A percentile compares a stretch with the other conserved stretches of the same genome.
Evolutionary conservation across 2,888 invertebrate species (phyloP).

Genomic region (Aspidapion aeneum): DNA sequence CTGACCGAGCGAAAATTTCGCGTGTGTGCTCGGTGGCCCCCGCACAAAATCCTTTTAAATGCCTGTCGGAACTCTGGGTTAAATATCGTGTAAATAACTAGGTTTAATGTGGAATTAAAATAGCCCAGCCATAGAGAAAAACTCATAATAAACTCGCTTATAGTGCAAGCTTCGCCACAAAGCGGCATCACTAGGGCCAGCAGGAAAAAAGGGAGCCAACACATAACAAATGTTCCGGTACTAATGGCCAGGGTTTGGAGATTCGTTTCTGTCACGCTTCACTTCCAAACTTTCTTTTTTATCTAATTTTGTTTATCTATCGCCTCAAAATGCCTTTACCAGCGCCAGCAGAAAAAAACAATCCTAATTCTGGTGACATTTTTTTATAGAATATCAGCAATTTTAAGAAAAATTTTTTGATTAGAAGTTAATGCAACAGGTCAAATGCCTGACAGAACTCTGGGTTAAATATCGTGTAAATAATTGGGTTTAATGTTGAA

Average conservation of each 20-base stretch:
- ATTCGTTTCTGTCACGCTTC: constrained; percentile 89
- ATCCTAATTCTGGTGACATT: too few species aligned
- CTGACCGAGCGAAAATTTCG: constrained; percentile 45
- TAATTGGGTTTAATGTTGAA: constrained; percentile 85
- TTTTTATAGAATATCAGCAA: too few species aligned
- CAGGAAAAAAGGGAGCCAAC: constrained; percentile 90
- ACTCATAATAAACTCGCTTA: constrained; percentile 69
- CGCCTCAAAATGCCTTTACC: too few species aligned
- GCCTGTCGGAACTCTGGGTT: constrained; percentile 90
- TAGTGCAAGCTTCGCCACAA: constrained; percentile 64
- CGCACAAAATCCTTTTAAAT: constrained; percentile 82
- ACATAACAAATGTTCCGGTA: constrained; percentile 92
- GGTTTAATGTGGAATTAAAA: constrained; percentile 87
- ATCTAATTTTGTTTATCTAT: too few species aligned
- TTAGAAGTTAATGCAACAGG: too few species aligned
- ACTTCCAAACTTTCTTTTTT: constrained; percentile 82
- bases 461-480: constrained; percentile 92
- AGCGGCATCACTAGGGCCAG: constrained; percentile 82
- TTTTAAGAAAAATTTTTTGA: too few species aligned
- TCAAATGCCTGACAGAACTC: constrained; percentile 90
- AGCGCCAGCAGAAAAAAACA: too few species aligned
- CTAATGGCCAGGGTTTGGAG: constrained; percentile 94
- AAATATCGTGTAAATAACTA: constrained; percentile 91
- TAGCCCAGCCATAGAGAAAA: constrained; percentile 89
- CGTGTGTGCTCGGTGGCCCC: constrained; percentile 46